Conservation (phyloP, 1,140 invertebrate genomes). For the Caligus rogercresseyi region DNA sequence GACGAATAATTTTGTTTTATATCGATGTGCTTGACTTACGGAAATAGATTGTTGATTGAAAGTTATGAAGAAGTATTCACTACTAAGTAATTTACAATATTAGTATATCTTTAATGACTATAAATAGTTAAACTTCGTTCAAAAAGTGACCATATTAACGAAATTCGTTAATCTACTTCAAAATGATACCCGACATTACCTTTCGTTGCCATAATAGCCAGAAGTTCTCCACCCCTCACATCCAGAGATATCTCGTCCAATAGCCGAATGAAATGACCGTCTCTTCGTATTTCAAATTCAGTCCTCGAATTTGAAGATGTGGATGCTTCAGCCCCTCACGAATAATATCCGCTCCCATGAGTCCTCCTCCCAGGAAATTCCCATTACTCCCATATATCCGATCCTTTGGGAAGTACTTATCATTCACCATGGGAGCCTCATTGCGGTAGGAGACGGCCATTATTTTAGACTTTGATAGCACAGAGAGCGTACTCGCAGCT, state of each 20-base stretch:
- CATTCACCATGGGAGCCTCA: conserved; percentile 26
- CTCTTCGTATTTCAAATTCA: conserved; percentile 33
- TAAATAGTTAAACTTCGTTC: too few relatives aligned
- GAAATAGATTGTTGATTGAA: too few relatives aligned
- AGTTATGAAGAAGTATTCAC: too few relatives aligned
- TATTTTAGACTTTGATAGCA: conserved; percentile 14
- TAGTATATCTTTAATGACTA: too few relatives aligned
- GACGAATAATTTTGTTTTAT: too few relatives aligned
- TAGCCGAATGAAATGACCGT: conserved; percentile 30
- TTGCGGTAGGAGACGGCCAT: conserved; percentile 20
- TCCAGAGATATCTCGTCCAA: conserved; percentile 57
- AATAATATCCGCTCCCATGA: conserved; percentile 22
- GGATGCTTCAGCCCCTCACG: conserved; percentile 33
- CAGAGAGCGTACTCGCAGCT: conserved; percentile 19
- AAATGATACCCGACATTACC: too few relatives aligned
- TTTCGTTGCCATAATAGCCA: conserved; percentile 66
- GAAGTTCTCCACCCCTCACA: conserved; percentile 66
- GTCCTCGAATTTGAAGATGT: conserved; percentile 43
- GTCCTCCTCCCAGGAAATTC: neutral
- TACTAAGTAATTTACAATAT: too few relatives aligned
- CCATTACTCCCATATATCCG: conserved; percentile 22
- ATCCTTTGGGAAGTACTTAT: conserved; percentile 26
- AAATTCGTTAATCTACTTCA: too few relatives aligned
- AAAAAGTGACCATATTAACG: too few relatives aligned
- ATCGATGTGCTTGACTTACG: too few relatives aligned